Evolutionary conservation across 2,797 vertebrate genomes (phyloP).

Genomic region (Borostomias antarcticus): DNA sequence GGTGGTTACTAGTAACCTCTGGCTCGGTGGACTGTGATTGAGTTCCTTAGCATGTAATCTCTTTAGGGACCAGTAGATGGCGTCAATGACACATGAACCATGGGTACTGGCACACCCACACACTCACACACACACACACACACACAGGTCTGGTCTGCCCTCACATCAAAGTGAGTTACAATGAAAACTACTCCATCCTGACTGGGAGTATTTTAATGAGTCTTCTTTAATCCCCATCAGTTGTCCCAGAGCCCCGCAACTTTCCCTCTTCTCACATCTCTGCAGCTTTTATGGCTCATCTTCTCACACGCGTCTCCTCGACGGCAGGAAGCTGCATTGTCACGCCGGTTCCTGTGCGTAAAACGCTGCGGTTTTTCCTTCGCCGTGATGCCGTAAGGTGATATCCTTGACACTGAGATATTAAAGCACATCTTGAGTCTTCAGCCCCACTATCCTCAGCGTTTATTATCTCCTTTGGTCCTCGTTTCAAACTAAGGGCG

Average conservation of each 20-base stretch:
- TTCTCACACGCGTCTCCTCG: constrained; percentile 10
- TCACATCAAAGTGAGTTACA: not conserved
- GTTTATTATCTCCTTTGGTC: constrained; percentile 13
- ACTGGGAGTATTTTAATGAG: constrained; percentile 23
- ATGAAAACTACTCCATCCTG: not conserved
- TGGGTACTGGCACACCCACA: not conserved
- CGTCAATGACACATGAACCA: not conserved
- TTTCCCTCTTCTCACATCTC: not conserved
- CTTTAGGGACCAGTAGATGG: not conserved
- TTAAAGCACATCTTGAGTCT: constrained; percentile 29
- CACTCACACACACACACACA: not conserved
- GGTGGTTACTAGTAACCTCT: too few species aligned
- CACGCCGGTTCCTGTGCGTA: constrained; percentile 25
- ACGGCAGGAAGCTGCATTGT: not conserved
- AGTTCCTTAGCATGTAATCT: not conserved
- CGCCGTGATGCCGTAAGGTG: constrained; percentile 24
- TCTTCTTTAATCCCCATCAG: constrained; percentile 16
- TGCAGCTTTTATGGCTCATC: not conserved
- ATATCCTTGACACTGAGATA: constrained; percentile 22
- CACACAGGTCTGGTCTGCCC: too few species aligned
- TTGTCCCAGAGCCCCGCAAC: not conserved
- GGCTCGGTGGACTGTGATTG: not conserved
- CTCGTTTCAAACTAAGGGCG: not conserved
- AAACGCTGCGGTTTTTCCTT: too few species aligned
- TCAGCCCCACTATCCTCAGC: not conserved